Evolutionary conservation across 2,797 vertebrate species (phyloP).

Genomic region (Triplophysa bombifrons): DNA sequence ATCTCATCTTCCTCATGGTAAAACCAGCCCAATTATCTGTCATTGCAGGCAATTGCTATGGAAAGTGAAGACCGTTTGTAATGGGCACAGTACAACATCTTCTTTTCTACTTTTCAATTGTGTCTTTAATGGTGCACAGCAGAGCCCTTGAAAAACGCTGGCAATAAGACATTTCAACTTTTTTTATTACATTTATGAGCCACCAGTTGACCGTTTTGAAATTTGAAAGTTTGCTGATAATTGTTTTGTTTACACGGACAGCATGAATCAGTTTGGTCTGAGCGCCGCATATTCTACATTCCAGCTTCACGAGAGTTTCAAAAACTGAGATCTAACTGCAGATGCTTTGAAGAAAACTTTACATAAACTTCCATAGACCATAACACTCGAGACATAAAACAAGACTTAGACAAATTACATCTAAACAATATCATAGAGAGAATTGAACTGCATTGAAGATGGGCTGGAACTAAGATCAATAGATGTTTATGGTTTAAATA

Average conservation of each 20-base stretch:
- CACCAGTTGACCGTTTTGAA: neutral
- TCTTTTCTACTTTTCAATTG: constrained; percentile 1
- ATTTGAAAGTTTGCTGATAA: constrained; percentile 15
- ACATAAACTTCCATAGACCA: neutral
- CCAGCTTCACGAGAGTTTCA: neutral
- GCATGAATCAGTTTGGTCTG: neutral
- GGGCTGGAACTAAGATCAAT: too few relatives aligned
- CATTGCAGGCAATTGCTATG: constrained; percentile 36
- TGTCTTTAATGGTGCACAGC: neutral
- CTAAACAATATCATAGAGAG: neutral
- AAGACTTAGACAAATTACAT: neutral
- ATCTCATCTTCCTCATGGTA: constrained; percentile 27
- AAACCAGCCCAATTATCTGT: constrained; percentile 52
- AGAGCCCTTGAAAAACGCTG: neutral
- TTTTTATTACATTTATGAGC: constrained; percentile 24
- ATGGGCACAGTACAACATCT: constrained; percentile 17
- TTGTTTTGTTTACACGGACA: constrained; percentile 2
- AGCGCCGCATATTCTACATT: neutral
- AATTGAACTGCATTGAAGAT: too few relatives aligned
- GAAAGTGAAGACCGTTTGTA: constrained; percentile 37
- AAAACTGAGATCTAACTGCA: neutral
- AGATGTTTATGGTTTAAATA: too few relatives aligned
- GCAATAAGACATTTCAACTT: neutral
- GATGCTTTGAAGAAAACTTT: neutral
- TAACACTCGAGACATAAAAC: neutral